Evolutionary conservation across 2,113 vertebrate genomes (phyloP).

Genomic region (Desmodus rotundus): DNA sequence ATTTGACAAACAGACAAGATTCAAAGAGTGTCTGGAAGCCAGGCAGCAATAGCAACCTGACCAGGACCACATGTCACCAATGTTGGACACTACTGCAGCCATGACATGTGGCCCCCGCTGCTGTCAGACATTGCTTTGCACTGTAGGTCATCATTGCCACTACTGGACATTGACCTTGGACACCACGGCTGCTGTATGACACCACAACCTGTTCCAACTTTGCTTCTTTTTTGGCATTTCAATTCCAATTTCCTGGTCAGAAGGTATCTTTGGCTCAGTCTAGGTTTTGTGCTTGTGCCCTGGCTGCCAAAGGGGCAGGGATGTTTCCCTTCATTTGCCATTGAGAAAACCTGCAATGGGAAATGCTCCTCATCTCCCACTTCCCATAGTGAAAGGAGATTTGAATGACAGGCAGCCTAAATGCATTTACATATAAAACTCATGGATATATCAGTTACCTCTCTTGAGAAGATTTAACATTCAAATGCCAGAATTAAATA

Average conservation of each 20-base stretch:
- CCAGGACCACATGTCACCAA: background rate
- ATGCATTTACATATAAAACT: background rate
- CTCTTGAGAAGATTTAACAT: background rate
- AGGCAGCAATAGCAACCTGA: background rate
- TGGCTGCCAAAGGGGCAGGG: background rate
- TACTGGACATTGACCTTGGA: background rate
- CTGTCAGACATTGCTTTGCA: background rate
- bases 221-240: background rate
- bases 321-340: background rate
- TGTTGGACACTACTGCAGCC: fast-evolving
- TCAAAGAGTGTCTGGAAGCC: background rate
- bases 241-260: background rate
- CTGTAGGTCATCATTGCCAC: fast-evolving
- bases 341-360: background rate
- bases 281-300: background rate
- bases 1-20: background rate
- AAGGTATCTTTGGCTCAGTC: background rate
- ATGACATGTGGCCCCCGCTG: background rate
- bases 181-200: fast-evolving
- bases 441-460: background rate
- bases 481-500: background rate
- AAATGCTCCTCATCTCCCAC: background rate
- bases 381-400: background rate
- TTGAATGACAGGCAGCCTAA: background rate
- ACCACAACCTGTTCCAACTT: background rate